phyloP scores from a whole-genome alignment of 2,888 invertebrate genomes.

The Drosophila fulvimacula region DNA sequence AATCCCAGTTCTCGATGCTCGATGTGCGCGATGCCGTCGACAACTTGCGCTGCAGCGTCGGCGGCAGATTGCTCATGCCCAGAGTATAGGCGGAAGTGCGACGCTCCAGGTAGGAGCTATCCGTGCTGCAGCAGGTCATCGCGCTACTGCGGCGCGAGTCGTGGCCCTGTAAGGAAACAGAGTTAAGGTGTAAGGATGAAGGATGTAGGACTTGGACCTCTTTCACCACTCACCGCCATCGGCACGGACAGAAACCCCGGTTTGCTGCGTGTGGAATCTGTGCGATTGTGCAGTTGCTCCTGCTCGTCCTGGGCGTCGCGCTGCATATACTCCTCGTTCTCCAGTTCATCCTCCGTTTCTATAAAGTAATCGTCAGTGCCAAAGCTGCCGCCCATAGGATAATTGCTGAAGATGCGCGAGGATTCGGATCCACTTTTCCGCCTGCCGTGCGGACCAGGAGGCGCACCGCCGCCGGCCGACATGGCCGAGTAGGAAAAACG shows the following conservation, averaged over 20 bases:
- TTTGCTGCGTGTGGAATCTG: conserved; percentile 82
- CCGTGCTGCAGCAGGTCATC: conserved; percentile 93
- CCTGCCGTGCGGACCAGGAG: conserved; percentile 84
- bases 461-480: conserved; percentile 64
- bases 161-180: conserved; percentile 75
- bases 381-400: conserved; percentile 85
- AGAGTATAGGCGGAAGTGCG: conserved; percentile 92
- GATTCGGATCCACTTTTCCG: conserved; percentile 88
- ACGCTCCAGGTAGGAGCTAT: conserved; percentile 92
- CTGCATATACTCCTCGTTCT: conserved; percentile 85
- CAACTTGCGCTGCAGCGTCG: conserved; percentile 82
- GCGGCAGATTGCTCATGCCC: conserved; percentile 88
- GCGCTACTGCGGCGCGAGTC: conserved; percentile 90
- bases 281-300: conserved; percentile 75
- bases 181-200: not conserved
- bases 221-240: conserved; percentile 80
- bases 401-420: conserved; percentile 85
- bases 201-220: not conserved
- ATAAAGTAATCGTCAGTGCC: conserved; percentile 85
- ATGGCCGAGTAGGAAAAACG: conserved; percentile 86
- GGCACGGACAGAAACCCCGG: conserved; percentile 85
- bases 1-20: conserved; percentile 86
- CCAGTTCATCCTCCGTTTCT: conserved; percentile 85
- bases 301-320: conserved; percentile 69
- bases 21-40: conserved; percentile 83